Evolutionary conservation across 2,113 vertebrate genomes (phyloP), one percentile per base, ranked within the genome.

Genomic region (Epinephelus fuscoguttatus): DNA sequence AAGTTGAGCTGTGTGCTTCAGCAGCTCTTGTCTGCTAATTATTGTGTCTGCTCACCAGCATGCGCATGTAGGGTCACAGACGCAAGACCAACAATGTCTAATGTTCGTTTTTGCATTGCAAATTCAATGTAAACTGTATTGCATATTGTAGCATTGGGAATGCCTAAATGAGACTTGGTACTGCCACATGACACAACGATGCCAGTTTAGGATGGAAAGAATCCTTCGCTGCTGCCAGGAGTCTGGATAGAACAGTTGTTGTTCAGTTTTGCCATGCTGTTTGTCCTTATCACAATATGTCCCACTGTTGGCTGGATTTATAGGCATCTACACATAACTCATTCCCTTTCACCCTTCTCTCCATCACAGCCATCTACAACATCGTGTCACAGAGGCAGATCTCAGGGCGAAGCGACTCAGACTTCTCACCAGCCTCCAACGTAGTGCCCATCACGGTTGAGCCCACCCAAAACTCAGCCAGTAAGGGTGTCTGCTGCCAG

Each of bases 301-400:
- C 75, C 84, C 82, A 72, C 63, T 91, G 89, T 86, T 84, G 82
- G 68, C 67, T 52, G 63, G 73, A 81, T 89, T 87, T 87, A 45
- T n/a, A 59, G 64, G 80, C 84, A 82, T 84, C 75, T 78, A 61
- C 75, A 73, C 66, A 25, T 82, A 84, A 86, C 71, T 78, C 64
- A 61, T 70, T 69, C 60, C 60, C 59, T 66, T 27, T 69, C 55
- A 21, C 70, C 73, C 50, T 56, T 84, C 62, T 86, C 76, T 55
- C 70, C 63, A 27, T 64, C 68, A 63, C 95, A 98, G 97, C 97
- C 92, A 97, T 97, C 92, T 96, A 97, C 93, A 94, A 86, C 92
- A 96, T 97, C 12, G 96, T 97, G 76, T 97, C 97, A 0, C 97
- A 97, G 95, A 91, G 96, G 87, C 97, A 97, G 94, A 97, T 98